These are phyloP conservation scores for Eriosoma lanigerum DNA, from an alignment of 1,140 invertebrate genomes.

Conservation along the genomic window DNA sequence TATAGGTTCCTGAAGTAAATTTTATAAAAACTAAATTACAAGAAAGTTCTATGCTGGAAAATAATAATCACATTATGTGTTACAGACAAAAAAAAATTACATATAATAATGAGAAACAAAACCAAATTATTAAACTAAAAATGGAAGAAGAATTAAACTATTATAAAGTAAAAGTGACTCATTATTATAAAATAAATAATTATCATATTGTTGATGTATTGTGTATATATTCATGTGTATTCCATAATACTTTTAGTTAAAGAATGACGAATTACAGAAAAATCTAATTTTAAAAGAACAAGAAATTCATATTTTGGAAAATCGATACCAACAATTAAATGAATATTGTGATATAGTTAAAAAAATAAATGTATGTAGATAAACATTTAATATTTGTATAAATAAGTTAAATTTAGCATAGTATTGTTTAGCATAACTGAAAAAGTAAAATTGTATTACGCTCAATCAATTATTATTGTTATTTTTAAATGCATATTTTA, in stretches of 20 bases:
- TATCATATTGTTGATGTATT: too few species aligned
- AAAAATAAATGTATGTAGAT: constrained; percentile 24
- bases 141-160: constrained; percentile 34
- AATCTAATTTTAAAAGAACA: background rate
- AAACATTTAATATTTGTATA: background rate
- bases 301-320: constrained; percentile 34
- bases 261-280: constrained; percentile 27
- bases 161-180: constrained; percentile 29
- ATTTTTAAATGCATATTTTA: background rate
- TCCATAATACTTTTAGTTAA: background rate
- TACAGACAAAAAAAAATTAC: background rate
- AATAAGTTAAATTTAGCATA: background rate
- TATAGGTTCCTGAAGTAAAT: constrained; percentile 20
- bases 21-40: background rate
- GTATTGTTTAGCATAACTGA: background rate
- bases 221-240: background rate
- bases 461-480: background rate
- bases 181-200: background rate
- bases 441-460: background rate
- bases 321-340: constrained; percentile 13
- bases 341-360: constrained; percentile 10
- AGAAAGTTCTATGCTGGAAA: background rate
- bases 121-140: constrained; percentile 29
- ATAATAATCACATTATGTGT: constrained; percentile 18
- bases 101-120: background rate